Evolutionary conservation across 2,113 vertebrate genomes (phyloP).

Genomic region (Gnathonemus longibarbis): DNA sequence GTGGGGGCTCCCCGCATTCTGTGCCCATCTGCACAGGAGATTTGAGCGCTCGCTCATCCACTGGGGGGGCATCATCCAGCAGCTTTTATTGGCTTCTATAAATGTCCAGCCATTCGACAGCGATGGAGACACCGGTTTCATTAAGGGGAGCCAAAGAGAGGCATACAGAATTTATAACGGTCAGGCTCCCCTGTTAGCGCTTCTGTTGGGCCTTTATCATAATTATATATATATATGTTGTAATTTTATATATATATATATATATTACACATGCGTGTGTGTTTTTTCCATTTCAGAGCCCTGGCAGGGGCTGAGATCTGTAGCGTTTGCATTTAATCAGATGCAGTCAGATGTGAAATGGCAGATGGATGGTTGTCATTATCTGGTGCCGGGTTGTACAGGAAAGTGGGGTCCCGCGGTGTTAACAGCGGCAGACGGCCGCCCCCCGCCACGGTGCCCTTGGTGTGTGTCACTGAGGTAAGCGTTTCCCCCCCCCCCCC

Average conservation of each 20-base stretch:
- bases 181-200: not conserved
- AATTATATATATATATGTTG: not conserved
- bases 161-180: not conserved
- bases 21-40: slow-evolving; percentile 3
- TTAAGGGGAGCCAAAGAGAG: not conserved
- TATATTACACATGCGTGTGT: not conserved
- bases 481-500: slow-evolving; percentile 25
- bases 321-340: not conserved
- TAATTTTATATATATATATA: not conserved
- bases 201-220: not conserved
- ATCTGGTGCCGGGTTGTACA: not conserved
- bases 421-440: slow-evolving; percentile 23
- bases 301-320: not conserved
- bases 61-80: not conserved
- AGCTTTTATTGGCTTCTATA: slow-evolving; percentile 13
- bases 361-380: slow-evolving; percentile 5
- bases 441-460: slow-evolving; percentile 20
- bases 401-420: slow-evolving; percentile 1
- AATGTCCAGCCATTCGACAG: not conserved
- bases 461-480: not conserved
- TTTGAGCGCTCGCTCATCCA: slow-evolving; percentile 10
- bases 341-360: not conserved
- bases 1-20: not conserved
- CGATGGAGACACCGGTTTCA: slow-evolving; percentile 13
- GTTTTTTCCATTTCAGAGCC: not conserved